A percentile compares a stretch with the other conserved stretches of the same genome.
phyloP scores from a whole-genome alignment of 2,797 vertebrate genomes.

The Leucoraja ocellata region DNA sequence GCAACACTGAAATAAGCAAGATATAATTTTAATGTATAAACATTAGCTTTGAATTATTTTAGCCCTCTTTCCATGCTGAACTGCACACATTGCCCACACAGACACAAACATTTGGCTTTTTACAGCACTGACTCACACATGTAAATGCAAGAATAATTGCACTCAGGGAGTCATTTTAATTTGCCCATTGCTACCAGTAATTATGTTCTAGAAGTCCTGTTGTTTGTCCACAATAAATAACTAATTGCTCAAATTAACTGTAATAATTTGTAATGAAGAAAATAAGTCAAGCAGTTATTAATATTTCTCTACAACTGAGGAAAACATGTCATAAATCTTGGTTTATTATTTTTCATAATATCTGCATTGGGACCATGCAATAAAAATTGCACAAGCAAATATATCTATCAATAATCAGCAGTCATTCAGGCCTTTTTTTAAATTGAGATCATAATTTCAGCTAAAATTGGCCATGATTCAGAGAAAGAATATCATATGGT shows the following conservation, averaged over 20 bases:
- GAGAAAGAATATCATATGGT: too few relatives aligned
- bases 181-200: not conserved
- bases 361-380: not conserved
- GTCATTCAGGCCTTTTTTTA: not conserved
- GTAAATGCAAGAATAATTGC: not conserved
- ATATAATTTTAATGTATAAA: not conserved
- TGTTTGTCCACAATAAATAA: not conserved
- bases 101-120: not conserved
- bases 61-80: not conserved
- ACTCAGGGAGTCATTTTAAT: not conserved
- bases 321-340: not conserved
- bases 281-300: not conserved
- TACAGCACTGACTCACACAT: not conserved
- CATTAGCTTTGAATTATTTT: not conserved
- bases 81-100: not conserved
- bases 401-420: not conserved
- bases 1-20: not conserved
- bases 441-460: too few relatives aligned
- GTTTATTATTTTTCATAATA: not conserved
- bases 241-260: not conserved
- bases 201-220: not conserved
- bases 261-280: not conserved
- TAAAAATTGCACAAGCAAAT: not conserved
- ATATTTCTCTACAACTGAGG: not conserved
- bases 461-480: too few relatives aligned